Evolutionary conservation across 53 echinoderm and acorn worm genomes (phyloP).

Genomic region (Actinopyga echinites): DNA sequence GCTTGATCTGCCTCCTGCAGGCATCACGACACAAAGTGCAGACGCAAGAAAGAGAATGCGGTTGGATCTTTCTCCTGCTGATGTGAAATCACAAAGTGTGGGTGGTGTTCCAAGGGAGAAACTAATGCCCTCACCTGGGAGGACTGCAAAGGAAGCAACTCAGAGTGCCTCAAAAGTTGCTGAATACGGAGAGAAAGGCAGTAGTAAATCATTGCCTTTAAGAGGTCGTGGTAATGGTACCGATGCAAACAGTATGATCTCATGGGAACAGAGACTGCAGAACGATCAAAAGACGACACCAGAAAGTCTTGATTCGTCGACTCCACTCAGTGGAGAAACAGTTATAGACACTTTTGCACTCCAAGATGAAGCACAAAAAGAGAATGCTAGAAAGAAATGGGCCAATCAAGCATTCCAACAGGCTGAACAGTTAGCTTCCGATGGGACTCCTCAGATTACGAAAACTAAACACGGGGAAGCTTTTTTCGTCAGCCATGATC

Average conservation of each 20-base stretch:
- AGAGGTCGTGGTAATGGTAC: slow-evolving; percentile 21
- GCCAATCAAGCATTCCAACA: slow-evolving; percentile 54
- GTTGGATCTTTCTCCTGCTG: slow-evolving; percentile 77
- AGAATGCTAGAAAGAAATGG: slow-evolving; percentile 59
- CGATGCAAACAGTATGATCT: slow-evolving; percentile 11
- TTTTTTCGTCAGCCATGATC: slow-evolving; percentile 75
- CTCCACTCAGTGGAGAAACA: slow-evolving; percentile 89
- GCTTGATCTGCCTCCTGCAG: slow-evolving; percentile 52
- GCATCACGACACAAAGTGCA: slow-evolving; percentile 50
- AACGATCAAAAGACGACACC: slow-evolving; percentile 62
- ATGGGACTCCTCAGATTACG: slow-evolving; percentile 56
- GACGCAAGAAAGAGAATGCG: slow-evolving; percentile 65
- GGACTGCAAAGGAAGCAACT: slow-evolving; percentile 80
- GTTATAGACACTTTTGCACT: slow-evolving; percentile 70
- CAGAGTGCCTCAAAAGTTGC: slow-evolving; percentile 71
- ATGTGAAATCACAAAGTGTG: slow-evolving; percentile 25
- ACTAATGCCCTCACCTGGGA: slow-evolving; percentile 80
- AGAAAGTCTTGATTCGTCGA: slow-evolving; percentile 77
- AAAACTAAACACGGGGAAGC: slow-evolving; percentile 84
- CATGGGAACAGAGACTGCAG: slow-evolving; percentile 32
- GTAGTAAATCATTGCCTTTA: not conserved
- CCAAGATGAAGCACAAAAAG: not conserved
- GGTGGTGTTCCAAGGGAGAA: slow-evolving; percentile 53
- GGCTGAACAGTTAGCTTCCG: not conserved
- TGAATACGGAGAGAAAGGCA: slow-evolving; percentile 74